phyloP scores from a whole-genome alignment of 1,140 invertebrate species.

The Telenomus remus region DNA sequence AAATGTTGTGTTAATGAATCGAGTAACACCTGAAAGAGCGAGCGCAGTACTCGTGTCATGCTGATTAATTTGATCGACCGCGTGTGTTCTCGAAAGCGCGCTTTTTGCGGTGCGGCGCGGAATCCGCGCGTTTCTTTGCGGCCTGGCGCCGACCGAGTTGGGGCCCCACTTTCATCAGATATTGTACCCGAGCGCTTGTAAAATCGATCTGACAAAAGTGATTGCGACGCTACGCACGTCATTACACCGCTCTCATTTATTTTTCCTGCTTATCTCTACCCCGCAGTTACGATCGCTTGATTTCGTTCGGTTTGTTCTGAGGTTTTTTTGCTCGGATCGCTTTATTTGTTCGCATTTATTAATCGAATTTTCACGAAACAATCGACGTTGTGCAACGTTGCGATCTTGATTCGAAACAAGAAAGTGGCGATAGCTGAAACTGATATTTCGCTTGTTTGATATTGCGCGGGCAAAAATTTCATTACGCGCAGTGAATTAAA shows the following conservation, averaged over 20 bases:
- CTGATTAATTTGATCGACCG: slow-evolving; percentile 64
- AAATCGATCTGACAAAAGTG: background rate
- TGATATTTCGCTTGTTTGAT: too few species aligned
- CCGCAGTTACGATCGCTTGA: too few species aligned
- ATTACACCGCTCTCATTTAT: background rate
- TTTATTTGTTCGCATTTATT: slow-evolving; percentile 13
- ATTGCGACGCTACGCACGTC: slow-evolving; percentile 1
- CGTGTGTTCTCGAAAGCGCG: slow-evolving; percentile 39
- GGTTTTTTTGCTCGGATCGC: slow-evolving; percentile 44
- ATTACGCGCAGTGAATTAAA: slow-evolving; percentile 21
- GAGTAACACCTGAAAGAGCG: slow-evolving; percentile 35
- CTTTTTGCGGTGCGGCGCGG: slow-evolving; percentile 36
- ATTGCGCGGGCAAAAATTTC: too few species aligned
- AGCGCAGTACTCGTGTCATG: slow-evolving; percentile 60
- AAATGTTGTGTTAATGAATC: slow-evolving; percentile 46
- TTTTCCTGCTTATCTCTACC: too few species aligned
- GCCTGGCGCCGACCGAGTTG: slow-evolving; percentile 48
- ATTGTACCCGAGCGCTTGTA: slow-evolving; percentile 15
- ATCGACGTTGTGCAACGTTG: too few species aligned
- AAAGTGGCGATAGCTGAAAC: slow-evolving; percentile 36
- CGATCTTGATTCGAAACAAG: slow-evolving; percentile 22
- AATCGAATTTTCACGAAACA: too few species aligned
- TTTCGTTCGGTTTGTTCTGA: too few species aligned
- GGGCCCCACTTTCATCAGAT: slow-evolving; percentile 60
- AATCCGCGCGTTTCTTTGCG: slow-evolving; percentile 47